A percentile compares a stretch with the other conserved stretches of the same genome.
phyloP scores from a whole-genome alignment of 2,797 vertebrate genomes.

The Limnodromus scolopaceus region DNA sequence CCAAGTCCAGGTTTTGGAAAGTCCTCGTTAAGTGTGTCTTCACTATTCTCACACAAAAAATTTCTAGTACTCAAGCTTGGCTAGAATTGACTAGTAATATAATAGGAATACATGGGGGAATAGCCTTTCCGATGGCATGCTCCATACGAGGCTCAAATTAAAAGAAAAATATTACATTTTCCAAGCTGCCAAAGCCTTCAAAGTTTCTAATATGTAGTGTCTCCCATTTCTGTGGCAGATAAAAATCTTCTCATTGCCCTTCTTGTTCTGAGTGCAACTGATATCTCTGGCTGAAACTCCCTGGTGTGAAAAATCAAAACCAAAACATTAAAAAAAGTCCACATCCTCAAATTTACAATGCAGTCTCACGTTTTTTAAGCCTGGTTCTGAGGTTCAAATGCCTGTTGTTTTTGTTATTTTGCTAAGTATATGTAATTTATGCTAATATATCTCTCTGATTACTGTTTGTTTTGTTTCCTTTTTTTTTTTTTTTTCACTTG shows the following conservation, averaged over 20 bases:
- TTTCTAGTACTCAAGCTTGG: neutral
- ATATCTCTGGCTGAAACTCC: neutral
- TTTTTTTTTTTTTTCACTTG: neutral
- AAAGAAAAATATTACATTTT: neutral
- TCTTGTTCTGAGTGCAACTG: neutral
- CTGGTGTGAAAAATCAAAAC: neutral
- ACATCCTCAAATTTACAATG: neutral
- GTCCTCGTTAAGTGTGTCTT: neutral
- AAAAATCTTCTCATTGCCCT: neutral
- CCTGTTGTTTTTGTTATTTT: neutral
- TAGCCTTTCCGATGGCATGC: neutral
- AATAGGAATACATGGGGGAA: neutral
- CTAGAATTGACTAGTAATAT: neutral
- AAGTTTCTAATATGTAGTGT: neutral
- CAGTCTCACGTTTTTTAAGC: neutral
- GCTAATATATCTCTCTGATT: neutral
- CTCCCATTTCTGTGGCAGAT: neutral
- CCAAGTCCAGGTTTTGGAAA: neutral
- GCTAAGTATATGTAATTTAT: neutral
- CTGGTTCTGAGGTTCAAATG: neutral
- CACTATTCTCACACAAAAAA: neutral
- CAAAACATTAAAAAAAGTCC: neutral
- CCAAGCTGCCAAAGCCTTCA: neutral
- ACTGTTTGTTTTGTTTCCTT: neutral
- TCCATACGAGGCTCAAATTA: neutral